Percentiles rank a stretch among this genome's conserved stretches.
Conservation (phyloP, 2,797 vertebrate genomes). For the Gallinago stenura region DNA sequence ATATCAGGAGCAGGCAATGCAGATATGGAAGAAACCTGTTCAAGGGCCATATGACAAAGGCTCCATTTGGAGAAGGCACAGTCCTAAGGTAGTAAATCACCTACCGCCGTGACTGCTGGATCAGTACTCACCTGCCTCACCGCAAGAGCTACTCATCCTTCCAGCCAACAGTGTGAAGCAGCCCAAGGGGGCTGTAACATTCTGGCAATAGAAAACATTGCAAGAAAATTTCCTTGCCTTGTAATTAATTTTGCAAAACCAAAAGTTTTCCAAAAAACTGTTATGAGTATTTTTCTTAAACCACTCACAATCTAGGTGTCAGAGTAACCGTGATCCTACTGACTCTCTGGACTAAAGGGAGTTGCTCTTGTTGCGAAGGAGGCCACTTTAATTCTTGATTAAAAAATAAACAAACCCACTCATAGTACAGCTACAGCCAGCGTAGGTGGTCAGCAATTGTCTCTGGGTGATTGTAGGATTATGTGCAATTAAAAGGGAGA, state of each 20-base stretch:
- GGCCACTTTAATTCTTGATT: background rate
- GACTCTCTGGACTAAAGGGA: background rate
- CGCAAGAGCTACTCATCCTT: background rate
- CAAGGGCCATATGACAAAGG: background rate
- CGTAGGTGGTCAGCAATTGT: background rate
- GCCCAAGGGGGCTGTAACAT: background rate
- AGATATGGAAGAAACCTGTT: background rate
- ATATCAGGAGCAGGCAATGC: background rate
- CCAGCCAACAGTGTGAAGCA: background rate
- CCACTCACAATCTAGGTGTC: fast-evolving
- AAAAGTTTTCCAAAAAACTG: background rate
- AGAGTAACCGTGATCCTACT: background rate
- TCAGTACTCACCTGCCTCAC: background rate
- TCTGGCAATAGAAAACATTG: background rate
- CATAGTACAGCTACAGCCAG: background rate
- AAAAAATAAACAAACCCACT: background rate
- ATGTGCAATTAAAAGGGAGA: background rate
- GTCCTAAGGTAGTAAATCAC: background rate
- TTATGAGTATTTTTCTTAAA: background rate
- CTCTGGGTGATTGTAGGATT: background rate
- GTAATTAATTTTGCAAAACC: background rate
- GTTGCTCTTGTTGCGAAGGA: background rate
- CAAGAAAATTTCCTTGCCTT: background rate
- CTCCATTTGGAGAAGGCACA: background rate
- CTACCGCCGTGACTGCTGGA: background rate